Conservation (phyloP, 2,888 invertebrate species). For the Ophioninae sp. region DNA sequence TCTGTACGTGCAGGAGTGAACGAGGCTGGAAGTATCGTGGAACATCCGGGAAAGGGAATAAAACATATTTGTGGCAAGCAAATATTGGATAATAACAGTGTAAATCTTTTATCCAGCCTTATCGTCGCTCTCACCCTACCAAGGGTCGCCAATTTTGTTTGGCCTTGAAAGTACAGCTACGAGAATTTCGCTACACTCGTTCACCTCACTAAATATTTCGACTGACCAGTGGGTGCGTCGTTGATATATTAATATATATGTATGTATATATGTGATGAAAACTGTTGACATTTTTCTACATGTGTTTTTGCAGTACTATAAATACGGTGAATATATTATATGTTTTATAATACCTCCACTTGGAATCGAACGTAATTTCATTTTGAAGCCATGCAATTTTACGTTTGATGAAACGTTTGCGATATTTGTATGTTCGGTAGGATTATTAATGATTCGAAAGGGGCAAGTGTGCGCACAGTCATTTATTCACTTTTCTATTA, state of each 20-base stretch:
- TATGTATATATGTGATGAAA: constrained; percentile 34
- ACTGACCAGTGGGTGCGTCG: not conserved
- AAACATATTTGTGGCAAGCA: constrained; percentile 89
- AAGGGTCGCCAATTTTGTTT: constrained; percentile 83
- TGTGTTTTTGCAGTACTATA: constrained; percentile 29
- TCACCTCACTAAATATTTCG: not conserved
- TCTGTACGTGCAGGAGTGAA: constrained; percentile 84
- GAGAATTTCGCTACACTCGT: not conserved
- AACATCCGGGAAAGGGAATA: constrained; percentile 86
- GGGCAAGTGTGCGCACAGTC: constrained; percentile 28
- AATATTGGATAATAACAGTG: constrained; percentile 92
- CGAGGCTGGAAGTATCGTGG: constrained; percentile 87
- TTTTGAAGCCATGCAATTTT: not conserved
- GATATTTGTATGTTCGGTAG: not conserved
- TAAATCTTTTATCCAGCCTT: constrained; percentile 91
- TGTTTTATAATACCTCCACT: constrained; percentile 43
- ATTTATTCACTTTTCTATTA: constrained; percentile 38
- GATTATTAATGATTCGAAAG: not conserved
- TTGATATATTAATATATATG: constrained; percentile 43
- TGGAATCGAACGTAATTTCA: not conserved
- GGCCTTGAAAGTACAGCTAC: constrained; percentile 79
- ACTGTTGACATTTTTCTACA: constrained; percentile 44
- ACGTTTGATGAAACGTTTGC: too few species aligned
- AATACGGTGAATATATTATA: constrained; percentile 37
- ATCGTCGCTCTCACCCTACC: constrained; percentile 88